Evolutionary conservation across 2,113 vertebrate genomes (phyloP), one percentile per base, ranked within the genome.

Genomic region (Sciurus niger): DNA sequence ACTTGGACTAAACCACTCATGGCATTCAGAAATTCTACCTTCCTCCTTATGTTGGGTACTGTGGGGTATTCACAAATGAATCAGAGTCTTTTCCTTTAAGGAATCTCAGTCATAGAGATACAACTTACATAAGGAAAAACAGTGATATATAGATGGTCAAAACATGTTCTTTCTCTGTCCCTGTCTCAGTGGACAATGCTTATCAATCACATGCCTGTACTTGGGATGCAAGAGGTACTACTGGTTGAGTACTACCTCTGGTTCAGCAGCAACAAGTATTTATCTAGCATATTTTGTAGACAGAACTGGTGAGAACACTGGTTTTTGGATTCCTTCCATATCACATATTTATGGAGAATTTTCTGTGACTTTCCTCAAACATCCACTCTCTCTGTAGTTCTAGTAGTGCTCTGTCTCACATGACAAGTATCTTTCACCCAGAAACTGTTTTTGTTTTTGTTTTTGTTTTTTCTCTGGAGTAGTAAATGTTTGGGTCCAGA

Each of bases 341-440:
- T 72, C 24, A 74, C 14, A 85, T 87, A 70, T 74, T 88, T 73
- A 86, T 24, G 86, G 43, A 93, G 76, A 89, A 78, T 53, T 84
- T 87, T 90, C 51, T 80, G 12, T 63, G 10, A 77, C 37, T 82
- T 6, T 94, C 51, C 24, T 94, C 34, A 72, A 5, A 80, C 3
- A 80, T 18, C 5, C 43, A n/a, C 37, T 83, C 67, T 80, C 32
- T 60, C 24, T 20, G 8, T 20, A 25, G 58, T 60, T 2, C 22
- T 8, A 24, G 5, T 18, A 55, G 20, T 55, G 16, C 93, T 76
- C 37, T 13, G 53, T 92, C 77, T 46, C 40, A 84, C 9, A 68
- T 58, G 17, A 72, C 74, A 94, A 67, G 60, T 60, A 63, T 40
- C 37, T 78, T 89, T 80, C 24, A 94, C 17, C 74, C 24, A 89